Percentiles rank a stretch among this genome's conserved stretches.
Conservation (phyloP, 2,888 invertebrate species). For the Caradrina kadenii region DNA sequence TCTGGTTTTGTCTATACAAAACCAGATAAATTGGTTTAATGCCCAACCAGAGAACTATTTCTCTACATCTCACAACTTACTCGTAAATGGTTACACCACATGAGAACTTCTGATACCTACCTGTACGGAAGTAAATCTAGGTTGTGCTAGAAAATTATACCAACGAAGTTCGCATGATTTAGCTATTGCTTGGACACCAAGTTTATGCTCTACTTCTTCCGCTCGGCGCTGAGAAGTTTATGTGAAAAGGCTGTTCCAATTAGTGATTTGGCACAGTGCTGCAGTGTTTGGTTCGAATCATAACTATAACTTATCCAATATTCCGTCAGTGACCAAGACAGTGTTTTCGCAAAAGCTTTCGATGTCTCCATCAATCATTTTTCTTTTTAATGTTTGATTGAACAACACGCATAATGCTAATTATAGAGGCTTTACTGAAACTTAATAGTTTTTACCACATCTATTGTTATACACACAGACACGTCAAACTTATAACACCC, state of each 20-base stretch:
- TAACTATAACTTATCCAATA: slow-evolving; percentile 49
- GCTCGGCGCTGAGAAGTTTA: slow-evolving; percentile 54
- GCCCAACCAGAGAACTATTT: too few species aligned
- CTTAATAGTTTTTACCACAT: too few species aligned
- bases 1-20: slow-evolving; percentile 7
- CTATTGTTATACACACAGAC: too few species aligned
- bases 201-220: slow-evolving; percentile 49
- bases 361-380: slow-evolving; percentile 23
- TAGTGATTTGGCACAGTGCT: slow-evolving; percentile 56
- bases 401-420: slow-evolving; percentile 37
- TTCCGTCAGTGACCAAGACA: slow-evolving; percentile 41
- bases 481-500: too few species aligned
- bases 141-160: not conserved
- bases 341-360: slow-evolving; percentile 40
- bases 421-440: not conserved
- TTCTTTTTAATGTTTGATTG: not conserved
- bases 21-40: too few species aligned
- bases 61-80: not conserved
- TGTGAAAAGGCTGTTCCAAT: slow-evolving; percentile 55
- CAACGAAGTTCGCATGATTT: slow-evolving; percentile 29
- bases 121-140: not conserved
- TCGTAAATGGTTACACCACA: not conserved
- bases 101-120: not conserved
- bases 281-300: slow-evolving; percentile 50
- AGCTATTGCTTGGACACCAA: slow-evolving; percentile 43